Evolutionary conservation across 2,113 vertebrate species (phyloP), one percentile per base, ranked within the genome.

Genomic region (Amphilophus citrinellus): DNA sequence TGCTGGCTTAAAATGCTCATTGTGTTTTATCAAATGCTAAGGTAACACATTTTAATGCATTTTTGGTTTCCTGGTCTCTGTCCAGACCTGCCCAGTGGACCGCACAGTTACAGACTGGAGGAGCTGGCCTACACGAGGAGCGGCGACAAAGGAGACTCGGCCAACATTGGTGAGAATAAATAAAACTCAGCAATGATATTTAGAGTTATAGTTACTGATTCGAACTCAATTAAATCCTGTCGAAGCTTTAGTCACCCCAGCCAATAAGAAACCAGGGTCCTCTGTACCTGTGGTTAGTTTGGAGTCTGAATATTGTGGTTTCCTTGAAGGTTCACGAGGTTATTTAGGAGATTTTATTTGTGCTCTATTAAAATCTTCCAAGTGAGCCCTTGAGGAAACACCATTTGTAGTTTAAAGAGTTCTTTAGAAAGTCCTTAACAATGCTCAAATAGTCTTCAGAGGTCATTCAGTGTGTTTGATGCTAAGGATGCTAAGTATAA

Each of bases 61-160:
- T 10, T 24, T 20, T 62, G 61, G 0, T 71, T n/a, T 47, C 65
- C 5, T 89, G 78, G 37, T 83, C 3, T 80, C 15, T 80, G 10
- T 80, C 44, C 42, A 98, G 97, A 97, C 82, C 91, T 98, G 58
- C 97, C 97, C 80, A 95, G 93, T 20, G 97, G 97, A 22, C 95
- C 95, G 0, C 95, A 96, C 87, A 94, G 89, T 20, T 97, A 96
- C 7, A 91, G 96, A 13, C 93, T 98, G 90, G 97, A 97, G 92
- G 96, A 97, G 14, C 93, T 99, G 81, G 97, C 97, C 37, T 97
- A 93, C 85, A 96, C 96, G 0, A 93, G 97, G 90, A 98, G 97
- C 22, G 96, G 97, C 62, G 96, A 97, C 94, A 98, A 97, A 92
- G 97, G 96, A 87, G 97, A 97, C 92, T 95, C 94, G 17, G 96